A percentile compares a stretch with the other conserved stretches of the same genome.
These are phyloP conservation scores for Nesogale talazaci DNA, from an alignment of 2,113 vertebrate species.

Conservation along the genomic window DNA sequence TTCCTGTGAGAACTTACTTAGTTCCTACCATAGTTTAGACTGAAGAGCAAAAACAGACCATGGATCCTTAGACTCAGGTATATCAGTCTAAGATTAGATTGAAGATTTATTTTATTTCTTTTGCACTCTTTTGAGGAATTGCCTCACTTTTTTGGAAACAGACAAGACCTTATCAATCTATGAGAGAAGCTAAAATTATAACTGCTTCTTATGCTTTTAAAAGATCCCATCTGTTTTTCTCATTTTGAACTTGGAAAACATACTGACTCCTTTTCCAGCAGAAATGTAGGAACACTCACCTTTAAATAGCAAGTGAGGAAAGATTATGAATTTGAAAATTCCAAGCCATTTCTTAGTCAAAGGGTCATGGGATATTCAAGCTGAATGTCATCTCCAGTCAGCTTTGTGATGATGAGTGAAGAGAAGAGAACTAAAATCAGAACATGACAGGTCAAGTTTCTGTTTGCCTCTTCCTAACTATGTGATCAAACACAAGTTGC, in stretches of 20 bases:
- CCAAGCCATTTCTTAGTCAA: constrained; percentile 70
- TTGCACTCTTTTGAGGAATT: constrained; percentile 61
- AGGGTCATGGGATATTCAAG: constrained; percentile 64
- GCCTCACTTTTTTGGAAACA: constrained; percentile 31
- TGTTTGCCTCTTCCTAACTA: constrained; percentile 4
- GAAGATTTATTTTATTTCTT: constrained; percentile 30
- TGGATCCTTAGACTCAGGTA: constrained; percentile 21
- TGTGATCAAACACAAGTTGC: constrained; percentile 24
- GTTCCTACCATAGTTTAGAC: constrained; percentile 19
- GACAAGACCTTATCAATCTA: constrained; percentile 67
- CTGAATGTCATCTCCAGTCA: constrained; percentile 4
- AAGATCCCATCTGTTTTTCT: constrained; percentile 69
- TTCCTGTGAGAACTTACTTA: constrained; percentile 58
- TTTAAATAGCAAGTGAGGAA: constrained; percentile 74
- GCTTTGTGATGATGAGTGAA: constrained; percentile 57
- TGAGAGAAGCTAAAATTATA: constrained; percentile 67
- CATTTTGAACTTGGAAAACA: constrained; percentile 73
- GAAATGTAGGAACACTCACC: constrained; percentile 60
- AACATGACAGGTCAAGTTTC: constrained; percentile 18
- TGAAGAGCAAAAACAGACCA: constrained; percentile 13
- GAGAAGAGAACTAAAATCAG: constrained; percentile 50
- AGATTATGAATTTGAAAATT: constrained; percentile 75
- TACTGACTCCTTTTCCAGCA: constrained; percentile 73
- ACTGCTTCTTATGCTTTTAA: constrained; percentile 74
- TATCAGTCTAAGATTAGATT: constrained; percentile 49